phyloP scores from a whole-genome alignment of 1,140 invertebrate genomes.

The Trichonephila clavipes region DNA sequence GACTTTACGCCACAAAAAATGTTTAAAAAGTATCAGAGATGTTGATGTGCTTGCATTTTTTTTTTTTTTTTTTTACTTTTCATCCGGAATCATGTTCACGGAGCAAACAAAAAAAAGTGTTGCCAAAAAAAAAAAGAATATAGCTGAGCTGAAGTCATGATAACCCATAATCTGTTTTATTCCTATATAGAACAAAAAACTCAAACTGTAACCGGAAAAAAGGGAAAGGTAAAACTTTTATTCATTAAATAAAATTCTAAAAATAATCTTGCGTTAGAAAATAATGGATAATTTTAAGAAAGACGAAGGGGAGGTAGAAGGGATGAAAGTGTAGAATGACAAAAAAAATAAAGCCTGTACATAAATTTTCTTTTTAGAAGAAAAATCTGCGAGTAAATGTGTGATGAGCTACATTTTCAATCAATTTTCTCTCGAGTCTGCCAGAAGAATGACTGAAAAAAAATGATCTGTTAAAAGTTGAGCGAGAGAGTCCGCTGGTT shows the following conservation, averaged over 20 bases:
- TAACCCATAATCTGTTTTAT: constrained; percentile 13
- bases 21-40: neutral
- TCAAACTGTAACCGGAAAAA: neutral
- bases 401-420: constrained; percentile 1
- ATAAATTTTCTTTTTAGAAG: neutral
- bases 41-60: neutral
- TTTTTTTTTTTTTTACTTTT: neutral
- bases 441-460: neutral
- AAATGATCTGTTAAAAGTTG: neutral
- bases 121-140: neutral
- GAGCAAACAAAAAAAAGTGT: neutral
- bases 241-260: neutral
- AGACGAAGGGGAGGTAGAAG: no score
- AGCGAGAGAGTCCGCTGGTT: neutral
- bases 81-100: neutral
- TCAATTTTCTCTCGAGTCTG: constrained; percentile 16
- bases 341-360: neutral
- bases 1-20: neutral
- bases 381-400: neutral
- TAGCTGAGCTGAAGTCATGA: neutral
- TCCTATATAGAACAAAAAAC: neutral
- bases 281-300: neutral
- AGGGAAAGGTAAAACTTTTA: neutral
- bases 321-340: no score
- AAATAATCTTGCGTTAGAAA: neutral